Base-by-base conservation (phyloP, 2,113 vertebrate species). In the Nycticebus coucang region DNA sequence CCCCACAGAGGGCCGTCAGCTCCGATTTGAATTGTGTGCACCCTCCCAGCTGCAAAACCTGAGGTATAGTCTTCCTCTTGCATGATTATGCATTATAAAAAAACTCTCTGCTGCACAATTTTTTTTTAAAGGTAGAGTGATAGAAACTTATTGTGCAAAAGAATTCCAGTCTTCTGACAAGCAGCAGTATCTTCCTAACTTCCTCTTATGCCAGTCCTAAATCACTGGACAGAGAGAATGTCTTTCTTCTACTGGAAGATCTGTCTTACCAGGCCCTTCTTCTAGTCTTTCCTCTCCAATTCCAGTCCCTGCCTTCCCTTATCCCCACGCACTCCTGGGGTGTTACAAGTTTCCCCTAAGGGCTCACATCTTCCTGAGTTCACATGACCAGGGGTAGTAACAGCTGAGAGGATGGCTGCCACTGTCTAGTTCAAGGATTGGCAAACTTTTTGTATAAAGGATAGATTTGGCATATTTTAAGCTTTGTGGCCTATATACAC, bases 11-110 rank as follows among this genome's bases (percentile, higher is more conserved):
- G 41, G 33, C 55, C 3, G 24, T 57, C 0, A 1, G 66, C 35
- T 80, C 77, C 87, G 57, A 94, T 72, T 91, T 95, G 84, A 93
- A 93, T 81, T 91, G 24, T 66, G 53, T 68, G 53, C 93, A 41
- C 28, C 64, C 50, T 94, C 72, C 62, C 35, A 69, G n/a, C n/a
- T 87, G 53, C 93, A 82, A 87, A 87, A 71, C 33, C 50, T 50
- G 71, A 91, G 55, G 19, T 30, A 5, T 28, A 12, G 13, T 30
- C 62, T 95, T 96, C 50, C 75, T 88, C 21, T 69, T 90, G 57
- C n/a, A 22, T 68, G 26, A 62, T 77, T 37, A 18, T 60, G 35
- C 62, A 78, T 93, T 92, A 94, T 41, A 53, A 92, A 89, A 93
- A 30, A 88, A 50, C 17, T 30, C 64, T 84, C 53, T 0, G 3